phyloP scores from a whole-genome alignment of 2,888 invertebrate species.

The Euspilapteryx auroguttella region DNA sequence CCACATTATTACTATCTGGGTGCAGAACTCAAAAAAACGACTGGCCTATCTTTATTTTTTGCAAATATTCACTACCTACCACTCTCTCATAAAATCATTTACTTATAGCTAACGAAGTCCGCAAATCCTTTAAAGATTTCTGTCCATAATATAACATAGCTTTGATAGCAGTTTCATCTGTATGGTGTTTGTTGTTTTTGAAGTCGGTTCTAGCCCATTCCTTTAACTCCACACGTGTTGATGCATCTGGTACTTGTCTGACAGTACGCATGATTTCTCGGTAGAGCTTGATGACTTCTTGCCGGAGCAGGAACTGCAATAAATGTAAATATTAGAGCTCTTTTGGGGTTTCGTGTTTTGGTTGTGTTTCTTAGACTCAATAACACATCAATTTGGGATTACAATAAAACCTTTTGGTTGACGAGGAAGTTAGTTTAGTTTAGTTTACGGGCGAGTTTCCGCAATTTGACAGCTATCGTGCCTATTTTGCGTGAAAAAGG shows the following conservation, averaged over 20 bases:
- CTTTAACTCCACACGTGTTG: slow-evolving; percentile 64
- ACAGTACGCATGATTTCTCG: slow-evolving; percentile 71
- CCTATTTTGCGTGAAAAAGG: no score
- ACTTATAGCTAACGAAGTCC: slow-evolving; percentile 65
- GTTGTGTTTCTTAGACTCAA: no score
- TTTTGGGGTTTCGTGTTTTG: no score
- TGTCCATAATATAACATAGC: slow-evolving; percentile 70
- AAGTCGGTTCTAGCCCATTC: slow-evolving; percentile 79
- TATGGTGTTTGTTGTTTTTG: slow-evolving; percentile 67
- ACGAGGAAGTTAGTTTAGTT: no score
- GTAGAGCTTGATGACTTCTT: slow-evolving; percentile 77
- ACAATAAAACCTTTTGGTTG: no score
- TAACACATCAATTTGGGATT: no score
- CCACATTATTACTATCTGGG: no score
- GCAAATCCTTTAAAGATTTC: slow-evolving; percentile 68
- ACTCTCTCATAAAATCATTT: slow-evolving; percentile 19
- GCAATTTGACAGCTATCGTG: no score
- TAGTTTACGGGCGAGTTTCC: no score
- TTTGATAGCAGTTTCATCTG: slow-evolving; percentile 74
- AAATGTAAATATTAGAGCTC: slow-evolving; percentile 1
- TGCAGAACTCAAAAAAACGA: no score
- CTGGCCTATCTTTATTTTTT: no score
- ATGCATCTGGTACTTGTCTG: slow-evolving; percentile 65
- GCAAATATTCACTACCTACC: background rate
- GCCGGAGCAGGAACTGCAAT: slow-evolving; percentile 76